Percentiles rank a stretch among this genome's conserved stretches.
Evolutionary conservation across 2,888 invertebrate genomes (phyloP).

Genomic region (Vanessa cardui): DNA sequence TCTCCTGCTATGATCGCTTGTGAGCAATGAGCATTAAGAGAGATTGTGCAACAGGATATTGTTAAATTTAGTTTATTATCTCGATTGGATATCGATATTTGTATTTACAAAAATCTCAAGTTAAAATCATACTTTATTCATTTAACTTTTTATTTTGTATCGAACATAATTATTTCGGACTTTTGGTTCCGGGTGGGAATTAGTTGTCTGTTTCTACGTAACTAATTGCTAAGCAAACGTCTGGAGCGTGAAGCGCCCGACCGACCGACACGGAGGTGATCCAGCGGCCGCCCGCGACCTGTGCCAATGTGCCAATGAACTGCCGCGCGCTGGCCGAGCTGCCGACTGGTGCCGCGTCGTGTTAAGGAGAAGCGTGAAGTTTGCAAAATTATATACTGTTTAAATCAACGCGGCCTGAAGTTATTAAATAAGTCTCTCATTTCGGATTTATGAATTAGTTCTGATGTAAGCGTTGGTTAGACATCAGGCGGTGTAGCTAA

Average conservation of each 20-base stretch:
- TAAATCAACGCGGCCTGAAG: too few relatives aligned
- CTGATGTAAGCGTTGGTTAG: background rate
- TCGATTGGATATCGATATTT: too few relatives aligned
- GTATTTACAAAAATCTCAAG: too few relatives aligned
- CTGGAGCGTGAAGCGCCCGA: background rate
- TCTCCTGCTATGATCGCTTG: too few relatives aligned
- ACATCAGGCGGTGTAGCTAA: background rate
- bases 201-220: background rate
- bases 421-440: background rate
- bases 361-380: background rate
- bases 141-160: too few relatives aligned
- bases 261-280: background rate
- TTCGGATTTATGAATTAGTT: background rate
- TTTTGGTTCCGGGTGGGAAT: background rate
- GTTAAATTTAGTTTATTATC: too few relatives aligned
- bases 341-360: background rate
- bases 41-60: too few relatives aligned
- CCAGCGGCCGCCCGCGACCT: slow-evolving; percentile 9
- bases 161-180: too few relatives aligned
- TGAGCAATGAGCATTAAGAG: too few relatives aligned
- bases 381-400: too few relatives aligned
- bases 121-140: too few relatives aligned
- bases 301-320: slow-evolving; percentile 29
- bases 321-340: slow-evolving; percentile 3
- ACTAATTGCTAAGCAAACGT: background rate